These are phyloP conservation scores for Chionomys nivalis DNA, from an alignment of 2,113 vertebrate species.

Conservation along the genomic window DNA sequence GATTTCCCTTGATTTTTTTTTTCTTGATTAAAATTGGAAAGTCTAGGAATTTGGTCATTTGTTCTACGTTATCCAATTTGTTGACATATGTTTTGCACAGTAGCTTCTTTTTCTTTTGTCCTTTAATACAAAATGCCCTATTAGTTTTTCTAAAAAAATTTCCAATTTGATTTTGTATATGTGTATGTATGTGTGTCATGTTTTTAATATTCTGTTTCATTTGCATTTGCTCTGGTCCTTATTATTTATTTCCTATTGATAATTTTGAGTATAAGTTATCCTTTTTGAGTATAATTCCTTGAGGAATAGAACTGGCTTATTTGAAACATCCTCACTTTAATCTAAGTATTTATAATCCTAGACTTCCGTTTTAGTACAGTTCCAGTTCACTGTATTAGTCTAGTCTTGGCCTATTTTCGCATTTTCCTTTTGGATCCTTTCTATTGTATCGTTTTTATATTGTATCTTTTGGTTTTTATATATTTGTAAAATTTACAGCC, in stretches of 20 bases:
- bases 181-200: background rate
- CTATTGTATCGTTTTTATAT: background rate
- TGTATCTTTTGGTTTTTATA: background rate
- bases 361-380: background rate
- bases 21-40: background rate
- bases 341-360: background rate
- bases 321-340: background rate
- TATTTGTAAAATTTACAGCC: background rate
- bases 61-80: slow-evolving; percentile 1
- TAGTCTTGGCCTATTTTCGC: background rate
- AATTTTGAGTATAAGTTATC: background rate
- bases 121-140: background rate
- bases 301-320: background rate
- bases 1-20: background rate
- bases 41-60: background rate
- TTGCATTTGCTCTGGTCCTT: background rate
- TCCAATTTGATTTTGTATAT: background rate
- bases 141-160: background rate
- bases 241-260: background rate
- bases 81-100: background rate
- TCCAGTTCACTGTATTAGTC: no score
- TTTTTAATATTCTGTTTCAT: background rate
- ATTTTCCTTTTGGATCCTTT: background rate
- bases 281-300: background rate
- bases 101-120: background rate